Evolutionary conservation across 2,113 vertebrate species (phyloP), one percentile per base, ranked within the genome.

Genomic region (Bos indicus): DNA sequence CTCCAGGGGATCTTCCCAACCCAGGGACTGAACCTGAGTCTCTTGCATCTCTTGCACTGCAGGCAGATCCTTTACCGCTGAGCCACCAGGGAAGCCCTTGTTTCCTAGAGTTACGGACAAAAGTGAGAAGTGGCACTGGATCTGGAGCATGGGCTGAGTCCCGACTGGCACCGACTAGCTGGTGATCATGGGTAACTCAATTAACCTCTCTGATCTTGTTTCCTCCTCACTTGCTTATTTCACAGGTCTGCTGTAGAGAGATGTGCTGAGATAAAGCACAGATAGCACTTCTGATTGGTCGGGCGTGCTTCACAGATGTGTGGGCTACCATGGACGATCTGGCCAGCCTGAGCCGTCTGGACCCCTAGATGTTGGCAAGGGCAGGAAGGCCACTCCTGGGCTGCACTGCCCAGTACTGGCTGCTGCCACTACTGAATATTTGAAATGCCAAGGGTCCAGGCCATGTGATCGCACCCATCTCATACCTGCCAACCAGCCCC

Each of bases 61-160:
- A 43, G 40, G 40, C 36, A 43, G 71, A 77, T 43, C 23, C 40
- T 77, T 77, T 77, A 77, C 40, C 1, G 0, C 71, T 43, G 21
- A 43, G 23, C 71, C 40, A 43, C 40, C 3, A 43, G 23, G 36
- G 71, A 77, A 77, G 40, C 40, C 71, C 40, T 7, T 40, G 33
- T 59, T 57, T 54, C n/a, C 9, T 26, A 15, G 43, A 40, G 30
- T 26, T 25, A 4, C 0, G 43, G 81, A 14, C 7, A 0, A 7
- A 52, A 1, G 4, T 12, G 51, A 78, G 56, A 40, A 6, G 9
- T 0, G 3, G 33, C 4, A 3, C 15, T 13, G 33, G 59, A 3
- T 51, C 40, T 4, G n/a, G 1, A 12, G 82, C 59, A 26, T 2
- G 15, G 82, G 33, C 30, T 26, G 71, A 17, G 40, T 86, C 77